Evolutionary conservation across 2,113 vertebrate genomes (phyloP), one percentile per base, ranked within the genome.

Genomic region (Callipepla californica): DNA sequence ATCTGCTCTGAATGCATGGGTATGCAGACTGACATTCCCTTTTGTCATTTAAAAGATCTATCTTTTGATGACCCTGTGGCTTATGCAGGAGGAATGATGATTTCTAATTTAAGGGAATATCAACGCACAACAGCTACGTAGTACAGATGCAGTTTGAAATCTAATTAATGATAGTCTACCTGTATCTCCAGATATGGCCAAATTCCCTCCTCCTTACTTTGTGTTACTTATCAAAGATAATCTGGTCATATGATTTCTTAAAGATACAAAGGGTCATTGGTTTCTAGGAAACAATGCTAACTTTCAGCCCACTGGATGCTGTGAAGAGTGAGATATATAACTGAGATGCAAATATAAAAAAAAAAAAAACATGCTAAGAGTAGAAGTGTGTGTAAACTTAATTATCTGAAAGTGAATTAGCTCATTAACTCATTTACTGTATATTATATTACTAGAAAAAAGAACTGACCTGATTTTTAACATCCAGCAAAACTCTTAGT

Each of bases 391-490:
- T 69, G 47, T 42, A 58, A 78, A 32, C 5, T 7, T 72, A 38
- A 36, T 68, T 53, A 76, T 83, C 47, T 89, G 48, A 40, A 26
- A 58, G 74, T 87, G 77, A n/a, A 42, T 51, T 94, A 80, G 38
- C 18, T 40, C 40, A 40, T 40, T 40, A 80, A 61, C 62, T 92
- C 51, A 62, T 80, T 87, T 85, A 50, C 30, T 75, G 47, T 79
- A 78, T 53, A 28, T 7, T 78, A n/a, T n/a, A n/a, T n/a, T n/a
- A n/a, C 79, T 32, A 66, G 74, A 81, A 94, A 73, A 81, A 94
- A 73, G 22, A 48, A 58, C 88, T 65, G 5, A 23, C 68, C 74
- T 32, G 2, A 26, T 68, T 57, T 82, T 89, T 87, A n/a, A 47
- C 7, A 32, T 87, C 17, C 36, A 87, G n/a, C 7, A 32, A 68